These are phyloP conservation scores for Lepidostoma basale DNA, from an alignment of 1,140 invertebrate species.

Conservation along the genomic window DNA sequence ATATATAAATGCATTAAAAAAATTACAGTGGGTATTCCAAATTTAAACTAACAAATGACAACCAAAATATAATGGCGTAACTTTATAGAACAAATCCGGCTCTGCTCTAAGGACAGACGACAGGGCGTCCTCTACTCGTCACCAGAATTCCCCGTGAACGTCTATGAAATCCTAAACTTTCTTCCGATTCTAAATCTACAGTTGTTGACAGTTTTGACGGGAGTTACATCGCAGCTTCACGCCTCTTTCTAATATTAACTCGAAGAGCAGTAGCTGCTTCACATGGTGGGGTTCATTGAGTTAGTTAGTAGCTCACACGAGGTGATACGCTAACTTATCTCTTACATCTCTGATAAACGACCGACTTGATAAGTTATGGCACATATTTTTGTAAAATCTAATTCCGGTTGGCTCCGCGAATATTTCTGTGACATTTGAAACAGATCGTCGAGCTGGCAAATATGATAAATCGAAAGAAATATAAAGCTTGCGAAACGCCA, in stretches of 20 bases:
- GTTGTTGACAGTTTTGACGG: conserved; percentile 17
- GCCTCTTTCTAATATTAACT: conserved; percentile 28
- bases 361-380: conserved; percentile 12
- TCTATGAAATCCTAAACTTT: conserved; percentile 2
- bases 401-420: background rate
- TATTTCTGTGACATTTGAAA: conserved; percentile 15
- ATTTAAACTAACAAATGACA: too few species aligned
- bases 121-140: too few species aligned
- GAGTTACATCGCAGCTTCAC: conserved; percentile 14
- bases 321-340: too few species aligned
- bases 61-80: too few species aligned
- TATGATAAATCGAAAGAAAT: background rate
- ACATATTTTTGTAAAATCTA: background rate
- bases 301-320: too few species aligned
- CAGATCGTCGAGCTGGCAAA: background rate
- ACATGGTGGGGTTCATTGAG: too few species aligned
- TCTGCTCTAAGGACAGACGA: too few species aligned
- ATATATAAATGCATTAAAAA: too few species aligned
- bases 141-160: background rate
- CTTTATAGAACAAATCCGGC: too few species aligned
- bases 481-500: too few species aligned
- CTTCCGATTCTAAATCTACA: conserved; percentile 11
- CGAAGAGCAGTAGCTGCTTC: too few species aligned
- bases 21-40: too few species aligned
- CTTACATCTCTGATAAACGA: conserved; percentile 24